phyloP scores from a whole-genome alignment of 1,140 invertebrate genomes.

The Drosophila santomea region DNA sequence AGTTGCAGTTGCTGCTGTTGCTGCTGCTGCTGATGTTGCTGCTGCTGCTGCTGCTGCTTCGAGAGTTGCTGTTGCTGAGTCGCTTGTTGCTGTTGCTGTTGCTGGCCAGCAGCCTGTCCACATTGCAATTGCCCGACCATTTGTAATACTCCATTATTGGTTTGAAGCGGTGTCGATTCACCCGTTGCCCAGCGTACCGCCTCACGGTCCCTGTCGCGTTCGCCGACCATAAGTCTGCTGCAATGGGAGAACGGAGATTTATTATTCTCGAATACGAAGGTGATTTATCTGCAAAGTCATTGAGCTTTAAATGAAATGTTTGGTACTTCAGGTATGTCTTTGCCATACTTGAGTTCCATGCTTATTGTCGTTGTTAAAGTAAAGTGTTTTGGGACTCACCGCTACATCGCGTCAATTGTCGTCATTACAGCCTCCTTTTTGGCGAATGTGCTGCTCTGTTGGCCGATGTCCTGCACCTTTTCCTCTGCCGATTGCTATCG shows the following conservation, averaged over 20 bases:
- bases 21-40: slow-evolving; percentile 38
- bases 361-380: too few species aligned
- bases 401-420: slow-evolving; percentile 84
- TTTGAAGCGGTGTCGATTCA: slow-evolving; percentile 87
- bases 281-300: neutral
- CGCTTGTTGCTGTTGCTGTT: slow-evolving; percentile 73
- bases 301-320: too few species aligned
- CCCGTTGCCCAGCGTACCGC: slow-evolving; percentile 88
- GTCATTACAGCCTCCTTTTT: slow-evolving; percentile 75
- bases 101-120: slow-evolving; percentile 85
- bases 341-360: too few species aligned
- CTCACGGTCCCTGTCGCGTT: slow-evolving; percentile 88
- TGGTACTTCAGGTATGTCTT: too few species aligned
- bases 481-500: slow-evolving; percentile 27
- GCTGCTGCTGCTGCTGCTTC: slow-evolving; percentile 57
- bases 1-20: slow-evolving; percentile 49
- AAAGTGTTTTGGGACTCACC: slow-evolving; percentile 52
- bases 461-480: neutral
- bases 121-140: slow-evolving; percentile 84
- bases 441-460: slow-evolving; percentile 13
- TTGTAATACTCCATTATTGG: slow-evolving; percentile 85
- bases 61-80: slow-evolving; percentile 53
- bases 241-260: slow-evolving; percentile 5
- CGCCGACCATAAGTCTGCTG: slow-evolving; percentile 86
- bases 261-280: neutral